Evolutionary conservation across 2,113 vertebrate genomes (phyloP).

Genomic region (Urocynchramus pylzowi): DNA sequence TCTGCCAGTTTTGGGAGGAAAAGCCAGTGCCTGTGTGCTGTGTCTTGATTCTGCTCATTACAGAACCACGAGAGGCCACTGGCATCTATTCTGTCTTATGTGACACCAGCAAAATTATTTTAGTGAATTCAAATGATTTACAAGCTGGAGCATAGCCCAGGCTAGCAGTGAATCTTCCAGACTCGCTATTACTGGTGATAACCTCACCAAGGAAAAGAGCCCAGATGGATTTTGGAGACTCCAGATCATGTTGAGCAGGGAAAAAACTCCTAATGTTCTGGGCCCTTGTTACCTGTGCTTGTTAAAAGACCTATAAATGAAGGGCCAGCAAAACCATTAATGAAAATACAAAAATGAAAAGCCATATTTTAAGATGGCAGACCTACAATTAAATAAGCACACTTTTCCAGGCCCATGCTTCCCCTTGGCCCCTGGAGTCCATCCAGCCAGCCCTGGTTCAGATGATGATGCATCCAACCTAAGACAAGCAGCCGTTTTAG

Average conservation of each 20-base stretch:
- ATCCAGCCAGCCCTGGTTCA: not conserved
- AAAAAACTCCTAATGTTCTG: not conserved
- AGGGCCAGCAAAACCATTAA: not conserved
- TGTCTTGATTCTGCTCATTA: not conserved
- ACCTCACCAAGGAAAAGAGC: not conserved
- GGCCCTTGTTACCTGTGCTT: not conserved
- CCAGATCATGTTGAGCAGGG: not conserved
- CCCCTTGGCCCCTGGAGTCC: not conserved
- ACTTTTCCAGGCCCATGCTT: not conserved
- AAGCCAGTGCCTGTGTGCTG: not conserved
- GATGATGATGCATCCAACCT: not conserved
- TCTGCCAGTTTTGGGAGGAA: not conserved
- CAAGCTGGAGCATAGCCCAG: not conserved
- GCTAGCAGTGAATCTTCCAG: not conserved
- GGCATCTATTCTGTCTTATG: not conserved
- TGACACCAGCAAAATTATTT: not conserved
- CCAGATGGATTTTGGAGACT: not conserved
- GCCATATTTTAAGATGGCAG: not conserved
- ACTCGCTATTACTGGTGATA: not conserved
- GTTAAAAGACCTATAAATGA: not conserved
- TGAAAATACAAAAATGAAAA: not conserved
- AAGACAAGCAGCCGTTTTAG: not conserved
- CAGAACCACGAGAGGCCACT: not conserved
- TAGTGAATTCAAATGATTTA: not conserved
- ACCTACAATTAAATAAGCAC: not conserved